Base-by-base conservation (phyloP, 2,113 vertebrate species). In the Aphyosemion australe region DNA sequence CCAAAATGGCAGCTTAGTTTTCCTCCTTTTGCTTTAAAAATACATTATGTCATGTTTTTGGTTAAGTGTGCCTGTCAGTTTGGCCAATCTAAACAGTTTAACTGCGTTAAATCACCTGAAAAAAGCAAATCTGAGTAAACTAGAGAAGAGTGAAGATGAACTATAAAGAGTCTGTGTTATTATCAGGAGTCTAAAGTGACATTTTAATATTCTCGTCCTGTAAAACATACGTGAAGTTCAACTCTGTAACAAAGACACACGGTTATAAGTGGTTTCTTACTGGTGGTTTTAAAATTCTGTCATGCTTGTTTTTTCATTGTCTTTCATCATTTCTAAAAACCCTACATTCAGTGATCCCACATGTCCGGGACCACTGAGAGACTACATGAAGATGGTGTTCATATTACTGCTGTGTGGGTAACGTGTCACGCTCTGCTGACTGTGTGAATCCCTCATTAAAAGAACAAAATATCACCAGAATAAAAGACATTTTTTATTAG, bases 201-300 rank as follows among this genome's bases (percentile, higher is more conserved):
- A 54, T 79, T 87, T 87, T 74, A 85, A 69, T 75, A 82, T 79
- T 39, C 42, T 85, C 79, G 84, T 74, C 41, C 72, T 78, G 76
- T 84, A 82, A 72, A 74, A 80, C 72, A 77, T 70, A 52, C 68
- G 78, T 73, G 75, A 79, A 83, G 81, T 87, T 87, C 34, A 80
- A 74, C 63, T 78, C 72, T 74, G 85, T 82, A 72, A 79, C 63
- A 11, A 76, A 74, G 72, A 80, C 69, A 76, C 76, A 63, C 61
- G 59, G 77, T 88, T 90, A 88, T 88, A 83, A 80, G 84, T 83
- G 51, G 79, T 84, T 87, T 87, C 73, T 71, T 87, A 85, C 74
- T 72, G 58, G 82, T 84, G 71, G 71, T 80, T 88, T 82, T 69
- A 49, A 78, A 76, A 79, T 66, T 45, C 50, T 48, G 60, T 78